Percentiles rank a stretch among this genome's conserved stretches.
phyloP scores from a whole-genome alignment of 1,140 invertebrate species.

The Mercenaria mercenaria region DNA sequence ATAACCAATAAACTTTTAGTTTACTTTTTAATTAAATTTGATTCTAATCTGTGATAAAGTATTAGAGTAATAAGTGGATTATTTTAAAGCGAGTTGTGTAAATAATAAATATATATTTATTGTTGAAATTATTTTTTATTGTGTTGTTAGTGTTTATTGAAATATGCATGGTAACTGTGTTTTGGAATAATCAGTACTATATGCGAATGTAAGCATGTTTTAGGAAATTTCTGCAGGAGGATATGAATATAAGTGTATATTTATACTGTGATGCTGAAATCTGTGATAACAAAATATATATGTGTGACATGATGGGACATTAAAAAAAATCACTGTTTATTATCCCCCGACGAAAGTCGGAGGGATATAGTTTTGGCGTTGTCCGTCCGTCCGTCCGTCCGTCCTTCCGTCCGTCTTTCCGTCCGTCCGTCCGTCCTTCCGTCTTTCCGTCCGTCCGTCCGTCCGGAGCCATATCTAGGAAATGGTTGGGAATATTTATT shows the following conservation, averaged over 20 bases:
- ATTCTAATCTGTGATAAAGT: not conserved
- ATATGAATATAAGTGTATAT: not conserved
- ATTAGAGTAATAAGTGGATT: not conserved
- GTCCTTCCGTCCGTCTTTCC: too few relatives aligned
- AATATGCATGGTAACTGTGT: not conserved
- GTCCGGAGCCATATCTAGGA: too few relatives aligned
- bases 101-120: not conserved
- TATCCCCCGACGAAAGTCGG: too few relatives aligned
- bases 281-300: not conserved
- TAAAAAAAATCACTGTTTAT: not conserved
- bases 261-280: not conserved
- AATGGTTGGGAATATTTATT: too few relatives aligned
- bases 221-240: not conserved
- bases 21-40: not conserved
- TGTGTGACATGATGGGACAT: not conserved
- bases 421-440: too few relatives aligned
- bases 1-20: conserved; percentile 48
- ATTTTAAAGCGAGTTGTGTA: not conserved
- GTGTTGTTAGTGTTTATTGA: not conserved
- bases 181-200: not conserved
- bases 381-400: too few relatives aligned
- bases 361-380: too few relatives aligned
- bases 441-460: too few relatives aligned
- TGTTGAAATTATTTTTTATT: not conserved
- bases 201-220: not conserved